Percentiles rank a stretch among this genome's conserved stretches.
Evolutionary conservation across 2,888 invertebrate genomes (phyloP).

Genomic region (Polia nebulosa): DNA sequence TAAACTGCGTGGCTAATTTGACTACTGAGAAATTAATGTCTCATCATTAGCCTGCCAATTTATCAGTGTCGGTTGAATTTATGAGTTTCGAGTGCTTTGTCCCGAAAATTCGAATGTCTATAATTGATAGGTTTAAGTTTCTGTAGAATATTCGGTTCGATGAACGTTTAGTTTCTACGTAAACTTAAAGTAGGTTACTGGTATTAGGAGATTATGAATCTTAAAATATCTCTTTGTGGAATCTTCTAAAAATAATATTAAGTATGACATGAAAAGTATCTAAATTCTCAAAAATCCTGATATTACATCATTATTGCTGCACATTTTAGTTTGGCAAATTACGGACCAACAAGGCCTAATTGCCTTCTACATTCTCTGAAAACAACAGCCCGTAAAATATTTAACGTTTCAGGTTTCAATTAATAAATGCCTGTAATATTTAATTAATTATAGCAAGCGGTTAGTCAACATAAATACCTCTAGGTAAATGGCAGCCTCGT

Average conservation of each 20-base stretch:
- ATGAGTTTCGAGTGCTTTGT: slow-evolving; percentile 25
- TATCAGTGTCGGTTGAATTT: slow-evolving; percentile 23
- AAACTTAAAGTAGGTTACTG: neutral
- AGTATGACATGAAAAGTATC: neutral
- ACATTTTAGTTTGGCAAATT: slow-evolving; percentile 9
- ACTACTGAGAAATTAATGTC: slow-evolving; percentile 37
- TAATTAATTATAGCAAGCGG: neutral
- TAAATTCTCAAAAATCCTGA: slow-evolving; percentile 1
- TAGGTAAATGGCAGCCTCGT: slow-evolving; percentile 96
- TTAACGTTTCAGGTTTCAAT: neutral
- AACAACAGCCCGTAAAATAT: slow-evolving; percentile 32
- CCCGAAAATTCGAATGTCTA: slow-evolving; percentile 2
- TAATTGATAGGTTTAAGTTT: neutral
- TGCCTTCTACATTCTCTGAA: slow-evolving; percentile 18
- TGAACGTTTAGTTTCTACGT: neutral
- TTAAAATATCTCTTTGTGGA: neutral
- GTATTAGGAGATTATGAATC: neutral
- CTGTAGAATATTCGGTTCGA: neutral
- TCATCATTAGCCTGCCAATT: slow-evolving; percentile 37
- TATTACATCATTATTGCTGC: slow-evolving; percentile 4
- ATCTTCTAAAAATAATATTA: neutral
- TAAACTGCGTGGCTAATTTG: slow-evolving; percentile 33
- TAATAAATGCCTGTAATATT: neutral
- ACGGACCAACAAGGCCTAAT: slow-evolving; percentile 27
- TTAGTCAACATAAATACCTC: slow-evolving; percentile 86